phyloP scores from a whole-genome alignment of 2,113 vertebrate species.

The Malurus alboscapulatus region DNA sequence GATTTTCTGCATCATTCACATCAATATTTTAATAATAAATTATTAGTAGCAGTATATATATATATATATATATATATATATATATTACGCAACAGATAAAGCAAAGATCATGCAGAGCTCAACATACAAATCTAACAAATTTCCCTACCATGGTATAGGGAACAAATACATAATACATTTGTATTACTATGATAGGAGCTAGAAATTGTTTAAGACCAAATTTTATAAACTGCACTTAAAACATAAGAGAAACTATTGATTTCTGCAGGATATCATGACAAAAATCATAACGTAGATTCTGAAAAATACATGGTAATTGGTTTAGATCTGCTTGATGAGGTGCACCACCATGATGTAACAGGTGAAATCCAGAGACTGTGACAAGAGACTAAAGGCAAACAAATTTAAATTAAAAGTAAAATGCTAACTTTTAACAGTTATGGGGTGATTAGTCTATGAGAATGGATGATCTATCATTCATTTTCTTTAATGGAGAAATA shows the following conservation, averaged over 20 bases:
- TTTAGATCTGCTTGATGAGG: not conserved
- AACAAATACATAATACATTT: not conserved
- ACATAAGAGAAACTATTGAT: not conserved
- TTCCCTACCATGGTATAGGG: not conserved
- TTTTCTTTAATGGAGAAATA: not conserved
- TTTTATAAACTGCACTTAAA: not conserved
- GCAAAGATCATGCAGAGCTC: not conserved
- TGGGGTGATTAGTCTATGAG: not conserved
- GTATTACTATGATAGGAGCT: not conserved
- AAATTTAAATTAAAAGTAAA: not conserved
- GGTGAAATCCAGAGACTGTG: not conserved
- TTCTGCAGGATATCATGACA: not conserved
- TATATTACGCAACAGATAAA: not conserved
- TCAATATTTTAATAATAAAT: not conserved
- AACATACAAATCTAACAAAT: not conserved
- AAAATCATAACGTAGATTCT: not conserved
- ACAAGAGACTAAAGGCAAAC: not conserved
- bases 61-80: not conserved
- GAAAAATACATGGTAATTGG: not conserved
- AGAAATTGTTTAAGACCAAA: not conserved
- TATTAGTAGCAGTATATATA: not conserved
- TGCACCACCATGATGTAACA: not conserved
- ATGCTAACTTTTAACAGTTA: not conserved
- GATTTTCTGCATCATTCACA: not conserved
- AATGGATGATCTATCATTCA: not conserved